Percentiles rank a stretch among this genome's conserved stretches.
Evolutionary conservation across 1,140 invertebrate species (phyloP).

Genomic region (Caenorhabditis latens): DNA sequence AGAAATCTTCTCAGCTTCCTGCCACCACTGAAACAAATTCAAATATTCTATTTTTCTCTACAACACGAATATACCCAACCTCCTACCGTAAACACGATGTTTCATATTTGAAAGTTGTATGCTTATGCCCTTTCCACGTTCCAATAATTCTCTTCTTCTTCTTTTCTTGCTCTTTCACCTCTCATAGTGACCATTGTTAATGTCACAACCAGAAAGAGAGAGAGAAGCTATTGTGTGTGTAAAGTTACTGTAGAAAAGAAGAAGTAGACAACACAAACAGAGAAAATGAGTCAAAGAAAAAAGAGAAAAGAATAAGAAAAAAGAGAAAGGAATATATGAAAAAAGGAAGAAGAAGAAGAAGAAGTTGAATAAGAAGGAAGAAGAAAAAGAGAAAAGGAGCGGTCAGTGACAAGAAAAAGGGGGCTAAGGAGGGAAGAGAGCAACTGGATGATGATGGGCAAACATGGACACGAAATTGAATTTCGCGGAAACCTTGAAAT

Average conservation of each 20-base stretch:
- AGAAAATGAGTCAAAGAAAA: conserved; percentile 19
- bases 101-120: background rate
- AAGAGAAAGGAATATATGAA: conserved; percentile 13
- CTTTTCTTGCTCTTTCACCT: background rate
- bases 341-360: background rate
- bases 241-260: conserved; percentile 15
- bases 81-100: conserved; percentile 10
- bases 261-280: background rate
- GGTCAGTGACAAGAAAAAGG: conserved; percentile 28
- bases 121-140: conserved; percentile 18
- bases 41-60: no score
- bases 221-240: background rate
- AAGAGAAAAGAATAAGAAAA: background rate
- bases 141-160: conserved; percentile 1
- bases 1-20: no score
- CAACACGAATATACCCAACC: no score
- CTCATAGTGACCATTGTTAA: conserved; percentile 3
- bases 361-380: background rate
- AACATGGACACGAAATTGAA: conserved; percentile 48
- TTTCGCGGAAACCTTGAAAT: conserved; percentile 54
- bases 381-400: conserved; percentile 20
- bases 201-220: background rate
- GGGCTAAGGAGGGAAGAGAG: background rate
- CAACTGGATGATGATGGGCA: conserved; percentile 24
- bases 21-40: no score